Conservation (phyloP, 2,113 vertebrate genomes). For the Copsychus sechellarum region DNA sequence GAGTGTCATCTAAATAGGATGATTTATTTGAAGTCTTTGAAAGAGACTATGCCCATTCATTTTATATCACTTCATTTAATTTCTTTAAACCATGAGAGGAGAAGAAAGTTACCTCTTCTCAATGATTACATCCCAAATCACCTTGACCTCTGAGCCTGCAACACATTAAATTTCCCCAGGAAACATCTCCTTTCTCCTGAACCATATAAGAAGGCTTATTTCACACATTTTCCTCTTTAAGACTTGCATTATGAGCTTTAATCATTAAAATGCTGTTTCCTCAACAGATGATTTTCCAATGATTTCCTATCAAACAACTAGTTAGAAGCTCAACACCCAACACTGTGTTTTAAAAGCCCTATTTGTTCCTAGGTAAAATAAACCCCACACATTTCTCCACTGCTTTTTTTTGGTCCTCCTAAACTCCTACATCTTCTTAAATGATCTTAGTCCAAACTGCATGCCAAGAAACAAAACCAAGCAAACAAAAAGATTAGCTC, state of each 20-base stretch:
- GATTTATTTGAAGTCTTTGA: neutral
- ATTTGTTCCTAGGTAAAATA: neutral
- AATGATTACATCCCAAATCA: neutral
- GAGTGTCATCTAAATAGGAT: neutral
- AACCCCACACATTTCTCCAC: neutral
- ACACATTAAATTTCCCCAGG: neutral
- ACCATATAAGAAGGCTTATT: neutral
- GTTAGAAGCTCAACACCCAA: neutral
- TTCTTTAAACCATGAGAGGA: neutral
- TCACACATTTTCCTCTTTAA: neutral
- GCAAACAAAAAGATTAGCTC: neutral
- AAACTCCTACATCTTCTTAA: neutral
- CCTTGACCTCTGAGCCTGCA: neutral
- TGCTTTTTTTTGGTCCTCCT: neutral
- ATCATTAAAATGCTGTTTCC: neutral
- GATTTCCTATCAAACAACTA: neutral
- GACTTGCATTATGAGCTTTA: neutral
- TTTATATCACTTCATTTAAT: neutral
- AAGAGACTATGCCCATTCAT: neutral
- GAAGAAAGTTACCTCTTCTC: neutral
- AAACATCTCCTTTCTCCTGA: neutral
- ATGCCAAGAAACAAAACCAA: neutral
- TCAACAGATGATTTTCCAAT: neutral
- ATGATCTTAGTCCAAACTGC: neutral
- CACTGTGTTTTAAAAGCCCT: neutral